Evolutionary conservation across 2,888 invertebrate species (phyloP), one percentile per base, ranked within the genome.

Genomic region (Cheilosia vernalis): DNA sequence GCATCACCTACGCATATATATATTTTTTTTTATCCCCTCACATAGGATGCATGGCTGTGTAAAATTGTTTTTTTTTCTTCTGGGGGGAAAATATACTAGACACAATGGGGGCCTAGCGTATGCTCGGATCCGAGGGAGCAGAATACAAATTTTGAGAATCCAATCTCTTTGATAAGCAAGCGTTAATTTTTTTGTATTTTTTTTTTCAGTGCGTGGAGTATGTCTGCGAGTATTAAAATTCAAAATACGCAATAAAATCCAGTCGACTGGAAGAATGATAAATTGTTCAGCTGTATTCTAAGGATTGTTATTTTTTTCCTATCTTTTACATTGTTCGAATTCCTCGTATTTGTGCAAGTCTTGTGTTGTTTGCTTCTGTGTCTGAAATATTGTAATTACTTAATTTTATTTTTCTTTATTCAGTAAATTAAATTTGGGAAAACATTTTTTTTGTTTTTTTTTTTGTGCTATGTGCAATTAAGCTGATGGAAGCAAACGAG

Each of bases 211-310:
- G 10, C 0, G 37, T 24, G 19, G 15, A 47, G 17, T 24, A 19
- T 17, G 53, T 24, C 17, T 53, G 40, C 55, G 17, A 27, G 63
- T 60, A 69, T 80, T 80, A 76, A 76, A 80, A 84, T 80, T 84
- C 80, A 80, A 70, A 66, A 76, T 70, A 81, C 60, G 55, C 64
- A 76, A 81, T 76, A 76, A 72, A 63, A 74, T 55, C 49, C 58
- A 61, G 70, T 76, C 49, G 40, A 64, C 21, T 70, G 64, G 21
- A 60, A 80, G 58, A 70, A 79, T 79, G 72, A 64, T 64, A 79
- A 69, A 79, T 72, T 51, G 51, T 33, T 60, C 15, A 9, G 49
- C 40, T 60, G 37, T 37, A 55, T 27, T 58, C 30, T 24, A 4
- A 51, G 27, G 13, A 66, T 19, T 5, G 10, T 5, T 42, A 7